phyloP scores from a whole-genome alignment of 2,113 vertebrate genomes.

The Carlito syrichta region DNA sequence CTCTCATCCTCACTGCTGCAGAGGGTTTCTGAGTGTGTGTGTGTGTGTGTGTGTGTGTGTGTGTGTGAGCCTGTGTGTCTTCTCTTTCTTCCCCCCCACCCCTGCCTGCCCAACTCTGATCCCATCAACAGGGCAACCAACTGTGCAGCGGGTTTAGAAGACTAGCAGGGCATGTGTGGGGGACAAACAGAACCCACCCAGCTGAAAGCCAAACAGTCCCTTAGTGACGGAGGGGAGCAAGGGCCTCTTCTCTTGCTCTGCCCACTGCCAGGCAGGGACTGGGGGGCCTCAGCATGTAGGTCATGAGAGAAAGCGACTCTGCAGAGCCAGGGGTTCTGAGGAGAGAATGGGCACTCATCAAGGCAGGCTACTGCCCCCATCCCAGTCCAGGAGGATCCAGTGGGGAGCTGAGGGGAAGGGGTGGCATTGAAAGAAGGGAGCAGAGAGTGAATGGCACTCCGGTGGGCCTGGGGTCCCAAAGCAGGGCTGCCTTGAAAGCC shows the following conservation, averaged over 20 bases:
- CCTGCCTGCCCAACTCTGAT: not conserved
- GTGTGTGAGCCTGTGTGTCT: not conserved
- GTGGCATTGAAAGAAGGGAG: not conserved
- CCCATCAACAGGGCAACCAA: not conserved
- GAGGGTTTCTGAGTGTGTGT: not conserved
- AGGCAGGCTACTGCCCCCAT: not conserved
- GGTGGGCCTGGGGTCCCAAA: not conserved
- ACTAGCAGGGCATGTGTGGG: not conserved
- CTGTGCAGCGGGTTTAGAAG: not conserved
- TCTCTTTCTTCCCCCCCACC: not conserved
- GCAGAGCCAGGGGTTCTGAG: not conserved
- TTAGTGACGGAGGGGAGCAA: not conserved
- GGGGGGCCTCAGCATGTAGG: not conserved
- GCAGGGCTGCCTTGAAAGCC: no score
- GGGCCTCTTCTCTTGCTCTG: not conserved
- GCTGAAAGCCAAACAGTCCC: not conserved
- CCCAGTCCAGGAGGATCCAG: not conserved
- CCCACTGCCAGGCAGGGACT: not conserved
- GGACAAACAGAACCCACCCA: not conserved
- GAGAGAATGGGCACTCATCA: not conserved
- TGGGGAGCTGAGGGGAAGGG: not conserved
- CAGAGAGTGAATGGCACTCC: not conserved
- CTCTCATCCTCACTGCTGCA: not conserved
- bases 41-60: not conserved
- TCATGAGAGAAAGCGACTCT: not conserved